Percentiles rank a stretch among this genome's conserved stretches.
Conservation (phyloP, 2,113 vertebrate genomes). For the Camelus bactrianus region DNA sequence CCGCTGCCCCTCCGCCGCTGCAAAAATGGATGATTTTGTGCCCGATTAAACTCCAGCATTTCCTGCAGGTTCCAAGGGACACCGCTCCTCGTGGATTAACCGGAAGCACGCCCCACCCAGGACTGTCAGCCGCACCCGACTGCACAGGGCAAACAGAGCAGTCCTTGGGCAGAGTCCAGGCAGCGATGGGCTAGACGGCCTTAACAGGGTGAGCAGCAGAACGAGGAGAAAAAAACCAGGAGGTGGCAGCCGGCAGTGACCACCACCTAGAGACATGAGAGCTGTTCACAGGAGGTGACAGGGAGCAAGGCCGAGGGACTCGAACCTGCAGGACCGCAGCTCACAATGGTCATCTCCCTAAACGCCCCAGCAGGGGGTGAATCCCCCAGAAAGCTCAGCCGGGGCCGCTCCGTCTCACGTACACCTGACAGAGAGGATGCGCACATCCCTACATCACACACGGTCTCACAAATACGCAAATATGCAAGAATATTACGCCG, state of each 20-base stretch:
- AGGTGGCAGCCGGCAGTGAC: not conserved
- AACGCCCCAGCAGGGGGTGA: not conserved
- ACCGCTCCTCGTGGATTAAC: accelerated
- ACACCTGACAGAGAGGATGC: not conserved
- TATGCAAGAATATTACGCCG: not conserved
- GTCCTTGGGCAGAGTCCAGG: not conserved
- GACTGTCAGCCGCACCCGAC: accelerated
- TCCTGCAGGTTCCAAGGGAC: not conserved
- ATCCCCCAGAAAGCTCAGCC: not conserved
- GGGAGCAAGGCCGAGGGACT: too few species aligned
- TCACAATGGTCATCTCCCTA: not conserved
- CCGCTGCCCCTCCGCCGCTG: accelerated
- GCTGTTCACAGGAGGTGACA: not conserved
- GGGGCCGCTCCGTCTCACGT: accelerated
- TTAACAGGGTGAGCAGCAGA: accelerated
- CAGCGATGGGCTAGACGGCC: accelerated
- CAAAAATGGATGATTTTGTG: not conserved
- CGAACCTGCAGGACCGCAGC: not conserved
- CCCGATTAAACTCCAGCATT: not conserved
- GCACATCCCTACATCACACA: not conserved
- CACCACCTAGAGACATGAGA: not conserved
- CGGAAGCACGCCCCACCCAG: not conserved
- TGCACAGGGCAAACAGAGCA: not conserved
- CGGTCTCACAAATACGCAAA: not conserved
- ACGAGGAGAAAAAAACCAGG: too few species aligned